A percentile compares a stretch with the other conserved stretches of the same genome.
Conservation (phyloP, 2,113 vertebrate species). For the Clarias gariepinus region DNA sequence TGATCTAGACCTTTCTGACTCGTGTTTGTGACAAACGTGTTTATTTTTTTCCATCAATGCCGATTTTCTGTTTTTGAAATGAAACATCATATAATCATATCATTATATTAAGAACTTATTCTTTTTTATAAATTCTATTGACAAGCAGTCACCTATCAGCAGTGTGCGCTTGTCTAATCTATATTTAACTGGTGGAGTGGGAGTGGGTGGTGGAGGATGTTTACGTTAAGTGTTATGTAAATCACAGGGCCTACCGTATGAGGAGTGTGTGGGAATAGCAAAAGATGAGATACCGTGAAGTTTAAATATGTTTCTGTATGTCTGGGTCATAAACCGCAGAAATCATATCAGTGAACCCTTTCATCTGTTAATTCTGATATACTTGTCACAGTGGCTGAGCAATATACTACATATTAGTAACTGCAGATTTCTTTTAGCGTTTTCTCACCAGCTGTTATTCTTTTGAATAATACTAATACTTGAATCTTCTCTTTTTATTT, state of each 20-base stretch:
- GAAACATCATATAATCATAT: conserved; percentile 12
- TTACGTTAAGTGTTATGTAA: conserved; percentile 31
- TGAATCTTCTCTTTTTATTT: conserved; percentile 1
- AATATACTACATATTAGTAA: conserved; percentile 25
- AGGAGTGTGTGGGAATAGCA: conserved; percentile 35
- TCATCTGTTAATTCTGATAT: conserved; percentile 36
- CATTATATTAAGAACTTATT: conserved; percentile 13
- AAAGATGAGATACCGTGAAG: conserved; percentile 21
- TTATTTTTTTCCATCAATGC: neutral
- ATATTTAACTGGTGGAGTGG: neutral
- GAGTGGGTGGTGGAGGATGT: conserved; percentile 8
- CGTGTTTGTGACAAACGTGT: neutral
- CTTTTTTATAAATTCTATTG: conserved; percentile 9
- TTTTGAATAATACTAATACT: neutral
- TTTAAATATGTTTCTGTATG: conserved; percentile 34
- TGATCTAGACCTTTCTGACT: too few relatives aligned
- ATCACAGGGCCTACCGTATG: conserved; percentile 25
- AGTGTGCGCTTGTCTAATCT: neutral
- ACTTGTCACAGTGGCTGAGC: neutral
- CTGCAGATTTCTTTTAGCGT: neutral
- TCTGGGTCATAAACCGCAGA: conserved; percentile 25
- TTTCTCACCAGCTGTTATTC: conserved; percentile 9
- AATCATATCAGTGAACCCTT: conserved; percentile 39
- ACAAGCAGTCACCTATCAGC: neutral
- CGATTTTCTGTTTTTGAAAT: conserved; percentile 19